Evolutionary conservation across 92 coral and sea anemone genomes (phyloP).

Genomic region (Galaxea fascicularis): DNA sequence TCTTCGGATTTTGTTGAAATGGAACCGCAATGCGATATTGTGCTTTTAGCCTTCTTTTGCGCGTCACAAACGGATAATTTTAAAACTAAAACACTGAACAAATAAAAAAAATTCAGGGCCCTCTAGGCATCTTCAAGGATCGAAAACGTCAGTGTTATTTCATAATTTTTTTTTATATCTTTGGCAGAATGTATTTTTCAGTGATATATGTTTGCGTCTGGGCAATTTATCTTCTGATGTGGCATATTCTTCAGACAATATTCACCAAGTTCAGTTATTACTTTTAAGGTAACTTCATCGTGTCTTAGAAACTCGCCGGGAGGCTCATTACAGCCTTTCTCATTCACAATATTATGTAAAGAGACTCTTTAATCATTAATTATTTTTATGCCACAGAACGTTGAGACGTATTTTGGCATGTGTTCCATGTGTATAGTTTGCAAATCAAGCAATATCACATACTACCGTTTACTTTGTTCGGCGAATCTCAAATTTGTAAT

Average conservation of each 20-base stretch:
- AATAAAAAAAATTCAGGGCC: no score
- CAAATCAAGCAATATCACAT: not conserved
- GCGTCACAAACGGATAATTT: no score
- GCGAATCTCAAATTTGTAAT: not conserved
- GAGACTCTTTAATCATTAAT: not conserved
- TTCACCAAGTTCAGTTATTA: not conserved
- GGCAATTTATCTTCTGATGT: not conserved
- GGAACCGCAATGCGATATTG: no score
- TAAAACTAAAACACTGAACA: no score
- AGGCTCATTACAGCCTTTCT: not conserved
- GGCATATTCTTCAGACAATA: not conserved
- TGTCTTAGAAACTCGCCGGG: not conserved
- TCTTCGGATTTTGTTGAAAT: no score
- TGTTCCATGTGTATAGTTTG: not conserved
- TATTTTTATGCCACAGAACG: not conserved
- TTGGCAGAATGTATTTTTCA: no score
- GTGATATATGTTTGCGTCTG: not conserved
- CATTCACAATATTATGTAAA: not conserved
- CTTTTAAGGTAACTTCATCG: not conserved
- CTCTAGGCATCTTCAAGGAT: no score
- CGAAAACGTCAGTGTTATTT: no score
- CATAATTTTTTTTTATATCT: no score
- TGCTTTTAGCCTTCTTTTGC: no score
- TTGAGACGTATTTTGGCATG: not conserved
- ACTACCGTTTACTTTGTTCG: not conserved